phyloP scores from a whole-genome alignment of 2,888 invertebrate species.

The Tetheella fluctuosa region DNA sequence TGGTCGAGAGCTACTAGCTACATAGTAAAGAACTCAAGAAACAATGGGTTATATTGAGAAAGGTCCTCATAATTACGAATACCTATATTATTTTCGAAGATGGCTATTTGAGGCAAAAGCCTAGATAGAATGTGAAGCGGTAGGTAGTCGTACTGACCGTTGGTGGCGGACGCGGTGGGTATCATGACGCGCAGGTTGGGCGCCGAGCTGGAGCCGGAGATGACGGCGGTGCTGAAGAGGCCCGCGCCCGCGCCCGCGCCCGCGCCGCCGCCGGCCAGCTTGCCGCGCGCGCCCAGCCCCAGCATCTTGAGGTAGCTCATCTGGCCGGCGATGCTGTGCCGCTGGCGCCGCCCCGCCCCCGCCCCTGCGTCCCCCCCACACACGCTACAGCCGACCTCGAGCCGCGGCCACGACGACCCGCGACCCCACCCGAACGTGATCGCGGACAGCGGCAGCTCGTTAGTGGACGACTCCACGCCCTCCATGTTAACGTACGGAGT shows the following conservation, averaged over 20 bases:
- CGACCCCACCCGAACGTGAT: conserved; percentile 71
- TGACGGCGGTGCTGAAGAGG: conserved; percentile 97
- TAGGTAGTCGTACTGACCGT: conserved; percentile 84
- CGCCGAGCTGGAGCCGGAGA: conserved; percentile 96
- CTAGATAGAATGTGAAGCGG: too few relatives aligned
- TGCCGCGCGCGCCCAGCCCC: conserved; percentile 86
- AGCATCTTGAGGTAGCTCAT: conserved; percentile 96
- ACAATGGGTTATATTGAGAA: too few relatives aligned
- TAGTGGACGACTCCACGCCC: conserved; percentile 85
- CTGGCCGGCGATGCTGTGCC: conserved; percentile 98
- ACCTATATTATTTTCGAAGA: too few relatives aligned
- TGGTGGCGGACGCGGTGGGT: conserved; percentile 88
- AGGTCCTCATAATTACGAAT: too few relatives aligned
- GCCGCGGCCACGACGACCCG: conserved; percentile 33
- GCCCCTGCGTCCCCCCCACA: conserved; percentile 75
- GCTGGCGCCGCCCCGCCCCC: conserved; percentile 91
- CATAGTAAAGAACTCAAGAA: too few relatives aligned
- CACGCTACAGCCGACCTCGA: conserved; percentile 57
- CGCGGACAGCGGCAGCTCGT: conserved; percentile 87
- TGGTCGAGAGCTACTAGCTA: too few relatives aligned
- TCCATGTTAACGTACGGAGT: conserved; percentile 71
- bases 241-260: conserved; percentile 92
- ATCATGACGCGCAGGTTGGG: conserved; percentile 95
- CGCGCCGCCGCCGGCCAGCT: conserved; percentile 86
- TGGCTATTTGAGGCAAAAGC: too few relatives aligned